phyloP scores from a whole-genome alignment of 2,888 invertebrate genomes.

The Ophioninae sp. region DNA sequence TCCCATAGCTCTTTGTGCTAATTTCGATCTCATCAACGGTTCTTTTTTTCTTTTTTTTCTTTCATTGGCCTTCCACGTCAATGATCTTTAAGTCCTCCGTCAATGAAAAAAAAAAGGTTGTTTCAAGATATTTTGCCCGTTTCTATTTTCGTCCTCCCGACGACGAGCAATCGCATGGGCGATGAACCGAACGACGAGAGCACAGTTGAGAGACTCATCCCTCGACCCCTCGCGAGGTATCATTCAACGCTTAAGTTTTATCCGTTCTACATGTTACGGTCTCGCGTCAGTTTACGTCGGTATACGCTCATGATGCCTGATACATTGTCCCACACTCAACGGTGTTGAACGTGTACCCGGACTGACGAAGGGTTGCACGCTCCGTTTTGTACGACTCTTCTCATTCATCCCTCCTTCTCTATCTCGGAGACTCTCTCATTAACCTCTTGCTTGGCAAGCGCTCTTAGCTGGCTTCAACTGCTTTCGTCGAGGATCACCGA shows the following conservation, averaged over 20 bases:
- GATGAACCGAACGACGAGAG: conserved; percentile 48
- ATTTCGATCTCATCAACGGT: too few relatives aligned
- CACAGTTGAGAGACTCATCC: conserved; percentile 14
- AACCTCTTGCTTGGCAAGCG: conserved; percentile 72
- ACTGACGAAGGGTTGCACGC: conserved; percentile 48
- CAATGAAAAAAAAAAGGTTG: background rate
- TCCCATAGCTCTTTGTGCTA: too few relatives aligned
- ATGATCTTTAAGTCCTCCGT: too few relatives aligned
- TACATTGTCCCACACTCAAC: conserved; percentile 5
- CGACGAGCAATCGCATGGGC: conserved; percentile 57
- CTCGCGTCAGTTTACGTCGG: conserved; percentile 6
- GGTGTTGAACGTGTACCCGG: conserved; percentile 17
- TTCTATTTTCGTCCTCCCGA: background rate
- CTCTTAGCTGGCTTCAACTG: conserved; percentile 74
- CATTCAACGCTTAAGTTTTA: conserved; percentile 51
- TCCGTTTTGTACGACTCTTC: conserved; percentile 48
- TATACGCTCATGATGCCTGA: background rate
- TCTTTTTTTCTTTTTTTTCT: too few relatives aligned
- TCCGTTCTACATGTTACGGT: conserved; percentile 62
- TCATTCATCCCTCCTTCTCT: conserved; percentile 30
- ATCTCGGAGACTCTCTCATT: conserved; percentile 67
- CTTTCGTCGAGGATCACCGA: conserved; percentile 68
- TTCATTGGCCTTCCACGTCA: too few relatives aligned
- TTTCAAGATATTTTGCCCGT: background rate
- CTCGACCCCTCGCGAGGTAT: conserved; percentile 36